Percentiles rank a stretch among this genome's conserved stretches.
Evolutionary conservation across 2,113 vertebrate genomes (phyloP).

Genomic region (Melanostigma gelatinosum): DNA sequence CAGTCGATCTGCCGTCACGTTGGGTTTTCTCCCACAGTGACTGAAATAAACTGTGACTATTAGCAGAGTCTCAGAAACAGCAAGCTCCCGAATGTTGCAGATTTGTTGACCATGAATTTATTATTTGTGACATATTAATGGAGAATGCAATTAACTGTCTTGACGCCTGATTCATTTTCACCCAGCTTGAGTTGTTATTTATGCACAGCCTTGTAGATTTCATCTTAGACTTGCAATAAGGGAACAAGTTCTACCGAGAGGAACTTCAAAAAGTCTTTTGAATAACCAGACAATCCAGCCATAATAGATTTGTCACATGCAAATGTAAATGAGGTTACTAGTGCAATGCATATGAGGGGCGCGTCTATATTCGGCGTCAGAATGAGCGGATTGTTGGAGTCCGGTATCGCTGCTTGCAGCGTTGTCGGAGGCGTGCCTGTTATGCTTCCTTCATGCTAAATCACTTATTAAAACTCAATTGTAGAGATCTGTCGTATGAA

Average conservation of each 20-base stretch:
- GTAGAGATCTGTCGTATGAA: too few species aligned
- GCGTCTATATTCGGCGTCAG: too few species aligned
- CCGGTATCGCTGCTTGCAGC: not conserved
- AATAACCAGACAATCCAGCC: not conserved
- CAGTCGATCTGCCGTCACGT: slow-evolving; percentile 28
- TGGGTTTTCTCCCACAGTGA: slow-evolving; percentile 9
- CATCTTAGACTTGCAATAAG: slow-evolving; percentile 1
- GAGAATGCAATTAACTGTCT: slow-evolving; percentile 22
- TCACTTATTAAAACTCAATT: not conserved
- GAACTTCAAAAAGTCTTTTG: not conserved
- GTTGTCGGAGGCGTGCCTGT: too few species aligned
- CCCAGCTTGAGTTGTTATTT: not conserved
- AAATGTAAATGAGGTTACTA: not conserved
- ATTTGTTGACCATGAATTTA: slow-evolving; percentile 48
- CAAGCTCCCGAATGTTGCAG: slow-evolving; percentile 40
- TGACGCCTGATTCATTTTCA: slow-evolving; percentile 12
- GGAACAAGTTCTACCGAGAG: not conserved
- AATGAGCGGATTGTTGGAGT: not conserved
- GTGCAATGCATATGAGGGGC: not conserved
- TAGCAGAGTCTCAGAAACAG: slow-evolving; percentile 21
- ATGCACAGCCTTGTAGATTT: slow-evolving; percentile 10
- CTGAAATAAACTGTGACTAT: slow-evolving; percentile 51
- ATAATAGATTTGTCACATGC: not conserved
- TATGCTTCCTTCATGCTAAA: not conserved
- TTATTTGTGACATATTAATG: slow-evolving; percentile 34